Evolutionary conservation across 2,888 invertebrate species (phyloP), one percentile per base, ranked within the genome.

Genomic region (Polydrusus tereticollis): DNA sequence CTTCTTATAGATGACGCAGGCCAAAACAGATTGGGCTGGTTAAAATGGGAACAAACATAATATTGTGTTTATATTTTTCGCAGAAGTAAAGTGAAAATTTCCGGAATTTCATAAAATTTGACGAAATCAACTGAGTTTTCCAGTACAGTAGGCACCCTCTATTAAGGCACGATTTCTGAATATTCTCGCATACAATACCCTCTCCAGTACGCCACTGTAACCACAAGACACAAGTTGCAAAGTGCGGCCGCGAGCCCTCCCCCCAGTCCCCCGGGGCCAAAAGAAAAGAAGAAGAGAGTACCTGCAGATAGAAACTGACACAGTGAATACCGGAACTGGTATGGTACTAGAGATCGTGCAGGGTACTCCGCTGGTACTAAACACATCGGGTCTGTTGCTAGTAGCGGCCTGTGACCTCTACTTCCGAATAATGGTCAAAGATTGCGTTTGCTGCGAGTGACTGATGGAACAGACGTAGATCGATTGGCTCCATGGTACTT

Each of bases 161-260:
- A n/a, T n/a, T n/a, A n/a, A n/a, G n/a, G n/a, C n/a, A n/a, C n/a
- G n/a, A n/a, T n/a, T n/a, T n/a, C n/a, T n/a, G n/a, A n/a, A n/a
- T n/a, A n/a, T n/a, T n/a, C n/a, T n/a, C n/a, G n/a, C n/a, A n/a
- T n/a, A n/a, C n/a, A n/a, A n/a, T n/a, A 10, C 10, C 2, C 2
- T 36, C n/a, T 4, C 36, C 16, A 43, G 38, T 47, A 64, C 69
- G 71, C 77, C 78, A 77, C 75, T 72, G 74, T 16, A 21, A 14
- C 76, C 78, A 79, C 77, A 77, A 78, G 77, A 76, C 77, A 79
- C 80, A 80, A 80, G 79, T 79, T 78, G 79, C 80, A 78, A 80
- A 80, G 76, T 80, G 78, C 58, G 71, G 66, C 69, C 69, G 72
- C 74, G 55, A 65, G 70, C 79, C 77, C 80, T 78, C 76, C 78